These are phyloP conservation scores for Campopleginae sp. DNA, from an alignment of 2,888 invertebrate species.

Conservation along the genomic window DNA sequence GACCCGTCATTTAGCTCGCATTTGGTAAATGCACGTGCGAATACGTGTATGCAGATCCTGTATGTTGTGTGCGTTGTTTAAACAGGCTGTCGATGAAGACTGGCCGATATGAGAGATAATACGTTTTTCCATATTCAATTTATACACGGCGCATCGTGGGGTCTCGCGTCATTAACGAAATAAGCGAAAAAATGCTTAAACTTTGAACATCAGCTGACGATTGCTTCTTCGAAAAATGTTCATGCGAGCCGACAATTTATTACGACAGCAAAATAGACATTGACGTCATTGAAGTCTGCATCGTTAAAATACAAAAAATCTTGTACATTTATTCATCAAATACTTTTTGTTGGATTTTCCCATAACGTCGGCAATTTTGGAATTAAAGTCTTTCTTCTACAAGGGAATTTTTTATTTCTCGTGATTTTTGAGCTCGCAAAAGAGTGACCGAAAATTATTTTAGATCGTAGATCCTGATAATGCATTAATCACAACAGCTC, in stretches of 20 bases:
- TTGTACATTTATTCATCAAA: no score
- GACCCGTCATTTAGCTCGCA: not conserved
- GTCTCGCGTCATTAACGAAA: not conserved
- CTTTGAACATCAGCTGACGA: not conserved
- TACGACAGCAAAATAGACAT: not conserved
- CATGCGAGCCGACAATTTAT: not conserved
- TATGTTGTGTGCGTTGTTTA: not conserved
- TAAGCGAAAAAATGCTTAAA: not conserved
- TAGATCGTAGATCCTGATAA: not conserved
- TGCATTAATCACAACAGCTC: not conserved
- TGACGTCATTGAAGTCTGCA: not conserved
- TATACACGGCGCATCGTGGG: not conserved
- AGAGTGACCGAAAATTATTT: not conserved
- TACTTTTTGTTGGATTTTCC: no score
- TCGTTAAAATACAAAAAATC: no score
- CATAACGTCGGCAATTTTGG: not conserved
- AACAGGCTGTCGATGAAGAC: not conserved
- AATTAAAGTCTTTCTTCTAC: not conserved
- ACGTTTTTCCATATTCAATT: slow-evolving; percentile 1
- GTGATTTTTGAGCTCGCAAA: not conserved
- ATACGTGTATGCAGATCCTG: no score
- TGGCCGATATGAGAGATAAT: not conserved
- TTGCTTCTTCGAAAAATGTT: not conserved
- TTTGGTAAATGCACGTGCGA: no score
- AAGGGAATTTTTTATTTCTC: no score